Conservation (phyloP, 2,888 invertebrate species). For the Chouioia cunea region DNA sequence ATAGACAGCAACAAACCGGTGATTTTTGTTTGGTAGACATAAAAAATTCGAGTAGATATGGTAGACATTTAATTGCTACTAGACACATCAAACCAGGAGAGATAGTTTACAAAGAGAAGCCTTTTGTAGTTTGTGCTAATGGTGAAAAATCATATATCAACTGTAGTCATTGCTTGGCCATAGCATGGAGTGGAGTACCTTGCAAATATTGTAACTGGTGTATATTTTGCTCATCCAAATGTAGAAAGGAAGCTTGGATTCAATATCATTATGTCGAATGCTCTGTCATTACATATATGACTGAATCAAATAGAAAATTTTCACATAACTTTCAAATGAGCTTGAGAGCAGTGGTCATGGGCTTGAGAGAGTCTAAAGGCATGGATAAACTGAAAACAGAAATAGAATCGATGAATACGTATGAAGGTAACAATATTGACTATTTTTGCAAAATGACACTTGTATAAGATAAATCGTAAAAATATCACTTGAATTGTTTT, state of each 20-base stretch:
- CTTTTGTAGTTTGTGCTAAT: slow-evolving; percentile 76
- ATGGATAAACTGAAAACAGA: slow-evolving; percentile 60
- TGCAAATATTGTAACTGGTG: slow-evolving; percentile 76
- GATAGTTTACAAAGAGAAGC: slow-evolving; percentile 81
- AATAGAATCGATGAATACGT: too few species aligned
- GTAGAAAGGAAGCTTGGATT: slow-evolving; percentile 74
- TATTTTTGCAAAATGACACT: too few species aligned
- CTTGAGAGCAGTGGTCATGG: slow-evolving; percentile 73
- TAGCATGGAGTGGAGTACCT: slow-evolving; percentile 73
- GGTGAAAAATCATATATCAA: slow-evolving; percentile 71
- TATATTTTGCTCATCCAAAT: slow-evolving; percentile 76
- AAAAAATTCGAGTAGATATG: slow-evolving; percentile 72
- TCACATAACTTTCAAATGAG: slow-evolving; percentile 72
- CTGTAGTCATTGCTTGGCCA: slow-evolving; percentile 78
- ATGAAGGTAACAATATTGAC: too few species aligned
- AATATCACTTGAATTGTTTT: too few species aligned
- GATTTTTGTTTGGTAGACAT: slow-evolving; percentile 59
- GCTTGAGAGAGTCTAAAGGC: slow-evolving; percentile 65
- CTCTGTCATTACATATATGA: slow-evolving; percentile 74
- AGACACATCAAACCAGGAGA: slow-evolving; percentile 80
- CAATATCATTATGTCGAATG: slow-evolving; percentile 86
- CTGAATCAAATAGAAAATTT: slow-evolving; percentile 55
- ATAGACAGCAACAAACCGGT: not conserved
- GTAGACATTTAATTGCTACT: slow-evolving; percentile 79
- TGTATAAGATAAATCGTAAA: too few species aligned